Evolutionary conservation across 2,113 vertebrate genomes (phyloP).

Genomic region (Cebus imitator): DNA sequence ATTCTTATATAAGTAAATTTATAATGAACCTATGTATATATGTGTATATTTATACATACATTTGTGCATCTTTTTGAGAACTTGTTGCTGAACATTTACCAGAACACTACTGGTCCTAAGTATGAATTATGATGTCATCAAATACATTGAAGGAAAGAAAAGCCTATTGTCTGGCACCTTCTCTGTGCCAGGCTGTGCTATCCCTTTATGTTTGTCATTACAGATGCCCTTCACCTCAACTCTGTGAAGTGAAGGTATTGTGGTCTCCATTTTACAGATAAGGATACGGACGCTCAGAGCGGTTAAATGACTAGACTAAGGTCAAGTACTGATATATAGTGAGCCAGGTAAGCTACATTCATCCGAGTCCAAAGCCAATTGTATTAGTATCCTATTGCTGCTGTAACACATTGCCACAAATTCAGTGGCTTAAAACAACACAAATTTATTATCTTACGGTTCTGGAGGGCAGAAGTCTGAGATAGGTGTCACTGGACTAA

Average conservation of each 20-base stretch:
- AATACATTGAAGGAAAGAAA: background rate
- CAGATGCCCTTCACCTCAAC: background rate
- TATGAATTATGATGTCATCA: background rate
- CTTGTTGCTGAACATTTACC: background rate
- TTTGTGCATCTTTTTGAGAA: background rate
- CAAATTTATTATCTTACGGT: conserved; percentile 1
- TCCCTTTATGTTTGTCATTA: background rate
- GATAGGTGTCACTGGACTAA: background rate
- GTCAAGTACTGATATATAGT: background rate
- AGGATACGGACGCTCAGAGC: background rate
- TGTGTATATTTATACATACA: background rate
- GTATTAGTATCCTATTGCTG: background rate
- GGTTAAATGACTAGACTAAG: background rate
- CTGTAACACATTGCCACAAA: conserved; percentile 12
- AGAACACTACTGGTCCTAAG: background rate
- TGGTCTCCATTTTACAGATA: background rate
- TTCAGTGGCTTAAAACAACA: background rate
- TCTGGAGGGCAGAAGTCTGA: conserved; percentile 8
- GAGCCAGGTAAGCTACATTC: background rate
- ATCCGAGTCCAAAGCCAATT: conserved; percentile 1
- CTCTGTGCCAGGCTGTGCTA: background rate
- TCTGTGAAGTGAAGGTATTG: background rate
- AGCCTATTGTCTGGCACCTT: background rate
- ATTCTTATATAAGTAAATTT: conserved; percentile 15
- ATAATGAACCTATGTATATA: background rate